A percentile compares a stretch with the other conserved stretches of the same genome.
These are phyloP conservation scores for Balearica regulorum DNA, from an alignment of 2,797 vertebrate genomes.

Conservation along the genomic window DNA sequence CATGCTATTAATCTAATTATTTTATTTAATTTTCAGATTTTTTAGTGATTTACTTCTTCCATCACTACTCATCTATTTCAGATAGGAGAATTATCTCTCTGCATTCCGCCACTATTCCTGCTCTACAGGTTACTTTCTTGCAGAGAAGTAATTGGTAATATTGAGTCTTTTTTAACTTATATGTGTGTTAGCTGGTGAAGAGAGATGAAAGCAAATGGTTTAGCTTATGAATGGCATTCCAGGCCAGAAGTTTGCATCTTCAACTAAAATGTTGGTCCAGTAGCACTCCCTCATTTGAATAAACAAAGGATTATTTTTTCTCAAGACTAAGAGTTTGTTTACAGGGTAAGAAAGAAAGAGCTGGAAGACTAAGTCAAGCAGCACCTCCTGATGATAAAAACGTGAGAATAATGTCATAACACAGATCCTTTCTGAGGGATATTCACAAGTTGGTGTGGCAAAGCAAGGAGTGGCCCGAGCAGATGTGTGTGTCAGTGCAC, in stretches of 20 bases:
- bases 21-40: not conserved
- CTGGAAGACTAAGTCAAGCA: not conserved
- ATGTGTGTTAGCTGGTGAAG: not conserved
- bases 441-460: not conserved
- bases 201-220: not conserved
- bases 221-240: not conserved
- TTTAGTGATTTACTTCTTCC: not conserved
- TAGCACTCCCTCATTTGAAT: not conserved
- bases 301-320: not conserved
- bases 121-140: not conserved
- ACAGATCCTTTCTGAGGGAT: not conserved
- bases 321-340: not conserved
- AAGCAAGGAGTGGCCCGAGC: not conserved
- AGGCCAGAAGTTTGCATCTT: not conserved
- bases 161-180: not conserved
- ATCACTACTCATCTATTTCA: not conserved
- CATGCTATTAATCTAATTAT: not conserved
- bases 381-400: not conserved
- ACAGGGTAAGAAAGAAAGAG: not conserved
- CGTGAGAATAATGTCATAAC: not conserved
- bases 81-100: not conserved
- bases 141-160: not conserved
- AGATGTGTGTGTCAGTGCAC: not conserved
- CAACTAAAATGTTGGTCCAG: not conserved
- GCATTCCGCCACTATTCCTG: not conserved